Evolutionary conservation across 2,888 invertebrate genomes (phyloP), one percentile per base, ranked within the genome.

Genomic region (Malthinus seriepunctatus): DNA sequence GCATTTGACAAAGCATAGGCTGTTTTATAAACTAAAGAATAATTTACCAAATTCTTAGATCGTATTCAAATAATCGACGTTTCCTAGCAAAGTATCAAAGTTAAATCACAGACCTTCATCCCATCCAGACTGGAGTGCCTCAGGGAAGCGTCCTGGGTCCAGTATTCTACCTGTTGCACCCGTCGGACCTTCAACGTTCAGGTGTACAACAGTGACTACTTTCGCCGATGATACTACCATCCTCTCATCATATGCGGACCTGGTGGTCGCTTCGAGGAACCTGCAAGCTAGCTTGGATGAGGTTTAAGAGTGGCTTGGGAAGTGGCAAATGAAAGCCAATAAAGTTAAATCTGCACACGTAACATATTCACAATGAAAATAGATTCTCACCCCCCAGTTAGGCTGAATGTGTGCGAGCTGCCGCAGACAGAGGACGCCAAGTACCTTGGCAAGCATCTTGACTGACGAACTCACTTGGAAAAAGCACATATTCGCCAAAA

Each of bases 341-440:
- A 2, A 31, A 45, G 4, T 3, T 3, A 45, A 45, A 45, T 15
- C 23, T 3, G 31, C 31, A 7, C 31, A 15, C 5, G 45, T 15
- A 15, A 45, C 46, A 7, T n/a, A n/a, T 46, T 46, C 32, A 46
- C 32, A n/a, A 32, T 46, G 32, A 32, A 11, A 32, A 32, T n/a
- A n/a, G n/a, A n/a, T n/a, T n/a, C n/a, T n/a, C n/a, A n/a, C n/a
- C n/a, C n/a, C n/a, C n/a, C n/a, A n/a, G n/a, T n/a, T n/a, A n/a
- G n/a, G n/a, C n/a, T n/a, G n/a, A n/a, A n/a, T n/a, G n/a, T 23
- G 32, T 8, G n/a, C n/a, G n/a, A n/a, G n/a, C n/a, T n/a, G n/a
- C 10, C 23, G 32, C 45, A 7, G 4, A n/a, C 44, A 7, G 6
- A 14, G 31, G 7, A 15, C 10, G 11, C 11, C 12, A n/a, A 4